Evolutionary conservation across 2,888 invertebrate species (phyloP).

Genomic region (Lepeophtheirus nordmannii): DNA sequence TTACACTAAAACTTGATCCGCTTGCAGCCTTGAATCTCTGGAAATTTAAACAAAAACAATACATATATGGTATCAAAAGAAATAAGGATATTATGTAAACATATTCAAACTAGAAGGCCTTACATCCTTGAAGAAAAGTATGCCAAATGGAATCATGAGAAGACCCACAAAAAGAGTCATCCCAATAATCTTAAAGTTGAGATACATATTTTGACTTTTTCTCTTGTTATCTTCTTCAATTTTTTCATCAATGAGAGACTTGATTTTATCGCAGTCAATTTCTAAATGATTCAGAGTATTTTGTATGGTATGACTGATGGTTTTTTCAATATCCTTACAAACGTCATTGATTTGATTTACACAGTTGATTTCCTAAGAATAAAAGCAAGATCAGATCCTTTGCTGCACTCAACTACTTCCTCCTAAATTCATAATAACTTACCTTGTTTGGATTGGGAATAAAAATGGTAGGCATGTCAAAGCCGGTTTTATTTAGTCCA

Average conservation of each 20-base stretch:
- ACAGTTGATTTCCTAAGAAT: constrained; percentile 35
- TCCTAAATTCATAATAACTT: neutral
- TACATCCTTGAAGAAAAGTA: constrained; percentile 30
- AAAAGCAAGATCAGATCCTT: neutral
- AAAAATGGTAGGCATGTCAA: constrained; percentile 45
- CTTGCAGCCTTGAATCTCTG: too few species aligned
- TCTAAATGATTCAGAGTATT: constrained; percentile 42
- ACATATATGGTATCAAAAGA: too few species aligned
- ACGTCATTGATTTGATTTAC: constrained; percentile 44
- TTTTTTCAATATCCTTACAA: constrained; percentile 41
- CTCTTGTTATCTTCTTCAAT: constrained; percentile 34
- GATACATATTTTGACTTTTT: constrained; percentile 28
- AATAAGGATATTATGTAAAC: constrained; percentile 25
- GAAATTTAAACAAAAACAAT: too few species aligned
- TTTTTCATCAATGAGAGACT: constrained; percentile 34
- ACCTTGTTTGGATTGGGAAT: constrained; percentile 38
- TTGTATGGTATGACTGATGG: constrained; percentile 41
- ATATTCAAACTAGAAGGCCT: constrained; percentile 19
- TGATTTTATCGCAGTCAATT: constrained; percentile 39
- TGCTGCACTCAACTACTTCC: too few species aligned
- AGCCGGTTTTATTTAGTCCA: constrained; percentile 42
- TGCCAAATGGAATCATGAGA: constrained; percentile 33
- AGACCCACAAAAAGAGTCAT: constrained; percentile 31
- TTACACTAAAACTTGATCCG: too few species aligned
- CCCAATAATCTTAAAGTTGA: constrained; percentile 31